Evolutionary conservation across 2,888 invertebrate genomes (phyloP).

Genomic region (Lamproptera curius): DNA sequence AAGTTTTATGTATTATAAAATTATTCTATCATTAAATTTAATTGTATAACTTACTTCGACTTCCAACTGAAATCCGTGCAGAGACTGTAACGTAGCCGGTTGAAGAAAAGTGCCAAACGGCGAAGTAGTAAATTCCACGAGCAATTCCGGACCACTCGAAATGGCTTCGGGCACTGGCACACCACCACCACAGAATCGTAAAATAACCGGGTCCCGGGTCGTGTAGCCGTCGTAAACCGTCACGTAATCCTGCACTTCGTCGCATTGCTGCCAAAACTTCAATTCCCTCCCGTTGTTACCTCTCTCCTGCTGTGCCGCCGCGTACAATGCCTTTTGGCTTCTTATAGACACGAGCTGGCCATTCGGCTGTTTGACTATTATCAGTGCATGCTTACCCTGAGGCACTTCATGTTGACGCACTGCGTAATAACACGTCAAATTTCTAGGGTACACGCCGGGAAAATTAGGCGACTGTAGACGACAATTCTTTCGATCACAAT

Average conservation of each 20-base stretch:
- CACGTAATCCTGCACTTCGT: constrained; percentile 92
- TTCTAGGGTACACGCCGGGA: constrained; percentile 95
- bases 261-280: constrained; percentile 91
- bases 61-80: constrained; percentile 94
- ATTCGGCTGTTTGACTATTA: constrained; percentile 90
- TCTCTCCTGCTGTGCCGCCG: constrained; percentile 72
- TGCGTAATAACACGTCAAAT: constrained; percentile 96
- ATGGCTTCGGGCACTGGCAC: constrained; percentile 91
- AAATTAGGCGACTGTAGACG: constrained; percentile 95
- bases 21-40: too few species aligned
- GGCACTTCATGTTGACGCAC: constrained; percentile 92
- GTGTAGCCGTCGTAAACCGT: constrained; percentile 94
- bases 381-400: constrained; percentile 91
- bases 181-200: constrained; percentile 94
- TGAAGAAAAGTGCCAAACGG: constrained; percentile 93
- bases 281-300: constrained; percentile 77
- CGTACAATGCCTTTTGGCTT: constrained; percentile 84
- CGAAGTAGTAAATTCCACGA: constrained; percentile 93
- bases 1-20: too few species aligned
- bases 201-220: constrained; percentile 90
- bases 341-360: constrained; percentile 91
- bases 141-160: constrained; percentile 91
- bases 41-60: constrained; percentile 72
- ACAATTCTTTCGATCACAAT: constrained; percentile 93
- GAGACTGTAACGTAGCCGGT: constrained; percentile 85